Conservation (phyloP, 2,797 vertebrate genomes). For the Chelon auratus region DNA sequence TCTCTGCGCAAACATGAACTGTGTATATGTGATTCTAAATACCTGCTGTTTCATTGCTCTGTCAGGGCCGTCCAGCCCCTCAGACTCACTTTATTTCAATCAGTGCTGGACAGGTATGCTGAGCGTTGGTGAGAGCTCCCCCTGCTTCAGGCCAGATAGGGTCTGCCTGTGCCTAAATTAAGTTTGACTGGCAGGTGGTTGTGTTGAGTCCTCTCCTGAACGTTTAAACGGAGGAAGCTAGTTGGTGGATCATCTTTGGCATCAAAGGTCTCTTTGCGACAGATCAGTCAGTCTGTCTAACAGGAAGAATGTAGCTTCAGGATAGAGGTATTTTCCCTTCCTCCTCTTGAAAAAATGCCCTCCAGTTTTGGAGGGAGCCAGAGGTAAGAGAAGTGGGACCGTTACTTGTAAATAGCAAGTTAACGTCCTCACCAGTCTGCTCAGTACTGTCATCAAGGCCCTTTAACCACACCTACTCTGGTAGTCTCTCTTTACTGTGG, state of each 20-base stretch:
- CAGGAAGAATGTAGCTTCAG: constrained; percentile 75
- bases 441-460: not conserved
- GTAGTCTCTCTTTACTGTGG: not conserved
- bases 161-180: constrained; percentile 54
- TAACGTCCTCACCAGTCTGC: constrained; percentile 10
- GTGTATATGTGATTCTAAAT: constrained; percentile 45
- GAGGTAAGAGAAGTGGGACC: constrained; percentile 12
- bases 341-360: constrained; percentile 47
- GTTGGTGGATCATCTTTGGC: constrained; percentile 62
- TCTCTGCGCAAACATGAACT: constrained; percentile 40
- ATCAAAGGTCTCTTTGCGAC: constrained; percentile 74
- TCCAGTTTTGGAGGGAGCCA: constrained; percentile 24
- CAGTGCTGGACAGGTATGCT: constrained; percentile 66
- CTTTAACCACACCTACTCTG: not conserved
- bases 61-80: constrained; percentile 46
- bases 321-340: constrained; percentile 64
- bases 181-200: constrained; percentile 74
- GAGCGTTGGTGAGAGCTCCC: constrained; percentile 48
- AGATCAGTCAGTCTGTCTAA: constrained; percentile 72
- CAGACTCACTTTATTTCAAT: constrained; percentile 71
- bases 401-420: constrained; percentile 11
- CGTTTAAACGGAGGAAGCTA: constrained; percentile 54
- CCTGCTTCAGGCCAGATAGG: constrained; percentile 63
- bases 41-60: constrained; percentile 68
- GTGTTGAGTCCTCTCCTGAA: constrained; percentile 47